Conservation (phyloP, 2,888 invertebrate genomes). For the Pinctada fucata region DNA sequence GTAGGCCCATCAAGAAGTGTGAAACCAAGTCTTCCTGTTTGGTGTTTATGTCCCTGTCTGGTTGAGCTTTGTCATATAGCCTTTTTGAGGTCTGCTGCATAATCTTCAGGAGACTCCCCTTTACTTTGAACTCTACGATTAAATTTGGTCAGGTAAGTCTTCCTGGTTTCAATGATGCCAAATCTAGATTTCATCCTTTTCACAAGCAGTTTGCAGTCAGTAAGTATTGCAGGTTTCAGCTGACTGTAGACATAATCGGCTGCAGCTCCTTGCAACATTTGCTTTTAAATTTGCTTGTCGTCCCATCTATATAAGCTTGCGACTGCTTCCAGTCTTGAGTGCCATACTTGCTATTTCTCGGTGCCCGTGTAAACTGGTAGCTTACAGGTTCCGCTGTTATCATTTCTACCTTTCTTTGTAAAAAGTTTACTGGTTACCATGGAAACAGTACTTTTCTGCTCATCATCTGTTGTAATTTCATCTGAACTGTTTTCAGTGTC, state of each 20-base stretch:
- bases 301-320: constrained; percentile 11
- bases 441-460: no score
- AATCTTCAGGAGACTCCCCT: constrained; percentile 34
- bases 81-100: constrained; percentile 42
- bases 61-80: constrained; percentile 40
- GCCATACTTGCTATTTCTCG: constrained; percentile 31
- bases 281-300: not conserved
- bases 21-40: constrained; percentile 40
- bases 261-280: constrained; percentile 11
- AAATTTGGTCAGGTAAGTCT: constrained; percentile 35
- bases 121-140: constrained; percentile 28
- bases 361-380: constrained; percentile 24
- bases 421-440: no score
- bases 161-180: constrained; percentile 23
- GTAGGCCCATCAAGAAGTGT: constrained; percentile 37
- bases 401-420: no score
- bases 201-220: not conserved
- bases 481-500: no score
- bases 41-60: constrained; percentile 28
- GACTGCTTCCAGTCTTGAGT: constrained; percentile 25
- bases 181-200: constrained; percentile 12
- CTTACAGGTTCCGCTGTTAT: not conserved
- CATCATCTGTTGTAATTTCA: no score
- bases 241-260: constrained; percentile 14
- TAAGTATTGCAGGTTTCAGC: not conserved